Conservation (phyloP, 2,888 invertebrate species). For the Petrolisthes cinctipes region DNA sequence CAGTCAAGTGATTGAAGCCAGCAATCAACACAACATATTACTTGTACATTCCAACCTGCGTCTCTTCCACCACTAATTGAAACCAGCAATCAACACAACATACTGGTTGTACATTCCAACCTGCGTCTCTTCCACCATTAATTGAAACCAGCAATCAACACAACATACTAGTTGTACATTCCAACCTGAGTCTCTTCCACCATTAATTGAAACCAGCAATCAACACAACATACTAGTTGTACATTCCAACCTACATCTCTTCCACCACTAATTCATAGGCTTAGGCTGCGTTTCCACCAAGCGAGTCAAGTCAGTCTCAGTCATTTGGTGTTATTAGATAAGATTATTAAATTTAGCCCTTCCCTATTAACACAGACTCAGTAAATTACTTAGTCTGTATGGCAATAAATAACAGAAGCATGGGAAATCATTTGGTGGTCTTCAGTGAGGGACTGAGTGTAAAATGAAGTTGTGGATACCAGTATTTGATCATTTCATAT, state of each 20-base stretch:
- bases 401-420: too few species aligned
- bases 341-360: too few species aligned
- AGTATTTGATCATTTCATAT: too few species aligned
- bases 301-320: neutral
- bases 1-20: conserved; percentile 87
- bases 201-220: conserved; percentile 89
- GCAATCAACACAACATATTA: conserved; percentile 89
- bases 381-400: too few species aligned
- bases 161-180: conserved; percentile 87
- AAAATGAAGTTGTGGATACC: too few species aligned
- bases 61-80: conserved; percentile 88
- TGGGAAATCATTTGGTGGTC: too few species aligned
- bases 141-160: conserved; percentile 96
- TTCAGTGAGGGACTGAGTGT: too few species aligned
- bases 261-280: conserved; percentile 82
- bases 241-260: conserved; percentile 90
- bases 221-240: conserved; percentile 88
- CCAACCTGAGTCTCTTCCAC: conserved; percentile 92
- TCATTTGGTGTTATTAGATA: too few species aligned
- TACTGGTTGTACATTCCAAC: neutral
- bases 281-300: neutral
- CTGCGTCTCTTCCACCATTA: neutral
- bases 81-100: neutral
- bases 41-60: conserved; percentile 90
- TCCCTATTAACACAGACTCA: too few species aligned